Conservation (phyloP, 1,140 invertebrate genomes). For the Lepidostoma basale region DNA sequence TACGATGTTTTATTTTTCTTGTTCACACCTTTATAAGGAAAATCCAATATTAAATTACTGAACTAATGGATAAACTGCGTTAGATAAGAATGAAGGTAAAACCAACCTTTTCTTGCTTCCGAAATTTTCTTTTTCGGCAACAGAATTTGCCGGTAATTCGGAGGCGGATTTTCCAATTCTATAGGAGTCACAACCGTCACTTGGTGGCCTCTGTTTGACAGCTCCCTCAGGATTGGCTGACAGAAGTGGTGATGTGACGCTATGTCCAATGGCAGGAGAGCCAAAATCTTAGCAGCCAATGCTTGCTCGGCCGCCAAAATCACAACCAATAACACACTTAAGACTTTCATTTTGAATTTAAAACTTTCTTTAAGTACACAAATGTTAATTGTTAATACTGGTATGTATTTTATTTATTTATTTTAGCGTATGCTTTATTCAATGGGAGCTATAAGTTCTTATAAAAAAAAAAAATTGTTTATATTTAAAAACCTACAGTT, state of each 20-base stretch:
- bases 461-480: too few species aligned
- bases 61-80: not conserved
- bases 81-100: not conserved
- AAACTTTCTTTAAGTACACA: too few species aligned
- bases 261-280: constrained; percentile 38
- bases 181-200: constrained; percentile 37
- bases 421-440: too few species aligned
- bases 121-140: constrained; percentile 32
- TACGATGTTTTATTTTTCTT: too few species aligned
- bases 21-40: too few species aligned
- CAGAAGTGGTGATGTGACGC: constrained; percentile 34
- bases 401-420: too few species aligned
- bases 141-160: constrained; percentile 34
- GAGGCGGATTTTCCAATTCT: constrained; percentile 20
- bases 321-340: constrained; percentile 12
- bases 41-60: too few species aligned
- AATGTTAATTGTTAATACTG: too few species aligned
- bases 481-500: too few species aligned
- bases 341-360: not conserved
- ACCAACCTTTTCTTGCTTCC: constrained; percentile 21
- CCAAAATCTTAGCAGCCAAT: constrained; percentile 31
- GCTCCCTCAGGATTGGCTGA: constrained; percentile 33
- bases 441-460: too few species aligned
- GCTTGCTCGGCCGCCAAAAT: not conserved
- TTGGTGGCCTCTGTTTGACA: constrained; percentile 34